A percentile compares a stretch with the other conserved stretches of the same genome.
These are phyloP conservation scores for Myotis daubentonii DNA, from an alignment of 2,797 vertebrate species.

Conservation along the genomic window DNA sequence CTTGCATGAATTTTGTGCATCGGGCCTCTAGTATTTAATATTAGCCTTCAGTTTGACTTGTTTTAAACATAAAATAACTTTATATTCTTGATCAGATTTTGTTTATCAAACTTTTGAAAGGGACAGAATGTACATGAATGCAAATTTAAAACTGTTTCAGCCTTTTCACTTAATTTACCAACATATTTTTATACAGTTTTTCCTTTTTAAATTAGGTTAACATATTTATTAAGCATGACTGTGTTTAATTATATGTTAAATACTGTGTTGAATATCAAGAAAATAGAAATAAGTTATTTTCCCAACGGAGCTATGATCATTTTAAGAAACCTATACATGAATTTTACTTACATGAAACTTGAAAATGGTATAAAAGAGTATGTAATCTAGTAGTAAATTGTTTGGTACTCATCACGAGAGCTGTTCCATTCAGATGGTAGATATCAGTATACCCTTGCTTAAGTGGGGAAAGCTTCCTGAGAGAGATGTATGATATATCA, in stretches of 20 bases:
- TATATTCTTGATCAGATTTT: slow-evolving; percentile 9
- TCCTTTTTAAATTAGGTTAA: neutral
- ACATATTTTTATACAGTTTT: slow-evolving; percentile 1
- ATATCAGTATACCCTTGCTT: neutral
- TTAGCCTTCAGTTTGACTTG: neutral
- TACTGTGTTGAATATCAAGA: neutral
- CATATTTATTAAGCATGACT: slow-evolving; percentile 12
- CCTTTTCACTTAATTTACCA: neutral
- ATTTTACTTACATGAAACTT: neutral
- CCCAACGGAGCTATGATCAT: neutral
- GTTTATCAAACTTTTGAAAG: neutral
- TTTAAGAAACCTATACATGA: neutral
- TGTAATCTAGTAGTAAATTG: neutral
- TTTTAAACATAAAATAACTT: slow-evolving; percentile 43
- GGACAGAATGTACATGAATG: neutral
- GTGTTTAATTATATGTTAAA: neutral
- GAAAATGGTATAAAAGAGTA: neutral
- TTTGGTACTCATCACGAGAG: neutral
- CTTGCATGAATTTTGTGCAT: no score
- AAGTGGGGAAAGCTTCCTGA: neutral
- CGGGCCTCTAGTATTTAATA: neutral
- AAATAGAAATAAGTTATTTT: slow-evolving; percentile 2
- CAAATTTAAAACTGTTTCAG: neutral
- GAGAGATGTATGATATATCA: neutral
- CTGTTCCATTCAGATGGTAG: neutral